These are phyloP conservation scores for Gadopsis bispinosus DNA, from an alignment of 2,797 vertebrate genomes.

Conservation along the genomic window DNA sequence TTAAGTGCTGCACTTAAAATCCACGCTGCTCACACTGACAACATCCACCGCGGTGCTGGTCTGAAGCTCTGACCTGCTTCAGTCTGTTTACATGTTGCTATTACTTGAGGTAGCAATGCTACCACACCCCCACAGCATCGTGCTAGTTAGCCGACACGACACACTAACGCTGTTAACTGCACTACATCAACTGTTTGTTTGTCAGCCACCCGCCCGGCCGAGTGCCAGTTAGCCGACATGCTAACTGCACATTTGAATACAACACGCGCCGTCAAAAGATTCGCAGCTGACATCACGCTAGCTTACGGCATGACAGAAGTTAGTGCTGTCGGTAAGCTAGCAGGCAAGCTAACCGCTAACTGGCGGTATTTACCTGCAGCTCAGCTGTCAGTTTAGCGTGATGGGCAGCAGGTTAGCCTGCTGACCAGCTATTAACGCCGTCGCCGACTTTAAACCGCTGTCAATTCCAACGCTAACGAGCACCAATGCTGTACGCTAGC, in stretches of 20 bases:
- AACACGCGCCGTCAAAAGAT: neutral
- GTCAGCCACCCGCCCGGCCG: neutral
- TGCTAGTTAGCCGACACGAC: neutral
- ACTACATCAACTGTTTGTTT: neutral
- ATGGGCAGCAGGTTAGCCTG: neutral
- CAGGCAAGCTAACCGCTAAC: conserved; percentile 30
- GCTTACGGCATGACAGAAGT: conserved; percentile 52
- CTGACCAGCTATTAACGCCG: no score
- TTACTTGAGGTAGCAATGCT: neutral
- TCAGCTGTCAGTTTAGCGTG: neutral
- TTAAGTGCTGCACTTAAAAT: no score
- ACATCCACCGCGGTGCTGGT: neutral
- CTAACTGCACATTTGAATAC: neutral
- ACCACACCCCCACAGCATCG: conserved; percentile 34
- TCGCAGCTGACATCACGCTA: conserved; percentile 42
- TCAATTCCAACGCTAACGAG: neutral
- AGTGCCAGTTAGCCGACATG: neutral
- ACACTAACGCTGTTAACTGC: neutral
- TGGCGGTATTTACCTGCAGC: neutral
- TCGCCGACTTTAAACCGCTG: neutral
- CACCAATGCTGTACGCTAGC: neutral
- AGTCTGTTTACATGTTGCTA: conserved; percentile 33
- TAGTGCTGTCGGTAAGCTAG: neutral
- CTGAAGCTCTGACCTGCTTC: neutral
- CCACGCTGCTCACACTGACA: no score